Evolutionary conservation across 2,113 vertebrate genomes (phyloP).

Genomic region (Mastomys coucha): DNA sequence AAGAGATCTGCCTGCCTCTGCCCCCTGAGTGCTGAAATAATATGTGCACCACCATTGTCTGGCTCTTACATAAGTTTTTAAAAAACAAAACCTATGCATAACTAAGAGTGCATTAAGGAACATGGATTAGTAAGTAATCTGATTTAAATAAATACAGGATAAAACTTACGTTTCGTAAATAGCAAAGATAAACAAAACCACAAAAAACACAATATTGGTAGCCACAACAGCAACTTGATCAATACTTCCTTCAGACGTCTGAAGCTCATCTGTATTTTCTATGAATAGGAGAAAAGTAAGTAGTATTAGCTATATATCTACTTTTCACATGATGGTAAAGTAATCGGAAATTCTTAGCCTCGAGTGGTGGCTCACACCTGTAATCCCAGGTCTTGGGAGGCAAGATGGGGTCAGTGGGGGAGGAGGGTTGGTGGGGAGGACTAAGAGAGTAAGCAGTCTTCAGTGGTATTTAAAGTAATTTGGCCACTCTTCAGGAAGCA

Average conservation of each 20-base stretch:
- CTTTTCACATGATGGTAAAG: conserved; percentile 30
- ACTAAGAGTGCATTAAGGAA: conserved; percentile 18
- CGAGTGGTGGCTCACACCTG: neutral
- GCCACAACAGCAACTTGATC: conserved; percentile 93
- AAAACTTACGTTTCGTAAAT: conserved; percentile 97
- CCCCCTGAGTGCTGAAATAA: neutral
- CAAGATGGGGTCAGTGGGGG: neutral
- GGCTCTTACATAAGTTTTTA: neutral
- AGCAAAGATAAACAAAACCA: conserved; percentile 96
- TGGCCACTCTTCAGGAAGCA: conserved; percentile 39
- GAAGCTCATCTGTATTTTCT: conserved; percentile 86
- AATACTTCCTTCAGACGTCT: conserved; percentile 85
- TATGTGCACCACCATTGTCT: neutral
- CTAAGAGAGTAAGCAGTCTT: conserved; percentile 6
- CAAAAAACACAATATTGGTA: conserved; percentile 95
- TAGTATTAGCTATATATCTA: neutral
- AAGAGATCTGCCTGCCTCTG: neutral
- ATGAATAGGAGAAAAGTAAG: conserved; percentile 45
- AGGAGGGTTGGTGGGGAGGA: neutral
- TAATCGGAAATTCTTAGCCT: neutral
- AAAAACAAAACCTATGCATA: neutral
- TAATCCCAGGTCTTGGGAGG: neutral
- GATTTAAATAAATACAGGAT: conserved; percentile 46
- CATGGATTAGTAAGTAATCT: neutral
- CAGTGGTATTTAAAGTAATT: conserved; percentile 19